Percentiles rank a stretch among this genome's conserved stretches.
Evolutionary conservation across 2,797 vertebrate genomes (phyloP).

Genomic region (Thaleichthys pacificus): DNA sequence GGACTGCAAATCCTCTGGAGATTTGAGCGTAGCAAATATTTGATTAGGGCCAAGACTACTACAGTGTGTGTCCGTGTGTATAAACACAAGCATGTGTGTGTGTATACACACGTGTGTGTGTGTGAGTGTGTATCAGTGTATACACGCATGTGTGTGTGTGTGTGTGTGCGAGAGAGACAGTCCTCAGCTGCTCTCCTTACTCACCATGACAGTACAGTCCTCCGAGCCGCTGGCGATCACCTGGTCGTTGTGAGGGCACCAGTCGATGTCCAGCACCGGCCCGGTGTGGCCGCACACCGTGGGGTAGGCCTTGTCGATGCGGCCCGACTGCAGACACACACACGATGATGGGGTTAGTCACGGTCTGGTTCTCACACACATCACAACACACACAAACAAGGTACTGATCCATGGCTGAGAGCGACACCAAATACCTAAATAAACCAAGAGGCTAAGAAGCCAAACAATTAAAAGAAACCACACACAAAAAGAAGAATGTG

Average conservation of each 20-base stretch:
- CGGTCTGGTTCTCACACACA: constrained; percentile 3
- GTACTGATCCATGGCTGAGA: too few relatives aligned
- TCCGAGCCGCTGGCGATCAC: constrained; percentile 96
- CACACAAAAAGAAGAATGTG: too few relatives aligned
- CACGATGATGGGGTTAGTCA: background rate
- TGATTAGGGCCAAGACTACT: too few relatives aligned
- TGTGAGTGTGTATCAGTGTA: too few relatives aligned
- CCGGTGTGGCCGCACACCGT: constrained; percentile 97
- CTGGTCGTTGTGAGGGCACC: constrained; percentile 96
- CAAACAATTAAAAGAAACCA: too few relatives aligned
- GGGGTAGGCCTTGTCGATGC: constrained; percentile 96
- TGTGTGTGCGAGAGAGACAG: background rate
- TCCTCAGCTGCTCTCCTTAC: constrained; percentile 20
- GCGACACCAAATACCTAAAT: too few relatives aligned
- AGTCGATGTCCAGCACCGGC: constrained; percentile 95
- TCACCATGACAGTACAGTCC: constrained; percentile 96
- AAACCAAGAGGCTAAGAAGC: too few relatives aligned
- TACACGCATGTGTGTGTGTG: too few relatives aligned
- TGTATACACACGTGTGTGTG: background rate
- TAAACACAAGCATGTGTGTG: background rate
- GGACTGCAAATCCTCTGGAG: too few relatives aligned
- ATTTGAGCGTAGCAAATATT: too few relatives aligned
- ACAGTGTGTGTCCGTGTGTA: too few relatives aligned
- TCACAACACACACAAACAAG: too few relatives aligned
- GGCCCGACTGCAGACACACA: constrained; percentile 78